Base-by-base conservation (phyloP, 35 echinoderm and acorn worm species). In the Ophioderma brevispina region DNA sequence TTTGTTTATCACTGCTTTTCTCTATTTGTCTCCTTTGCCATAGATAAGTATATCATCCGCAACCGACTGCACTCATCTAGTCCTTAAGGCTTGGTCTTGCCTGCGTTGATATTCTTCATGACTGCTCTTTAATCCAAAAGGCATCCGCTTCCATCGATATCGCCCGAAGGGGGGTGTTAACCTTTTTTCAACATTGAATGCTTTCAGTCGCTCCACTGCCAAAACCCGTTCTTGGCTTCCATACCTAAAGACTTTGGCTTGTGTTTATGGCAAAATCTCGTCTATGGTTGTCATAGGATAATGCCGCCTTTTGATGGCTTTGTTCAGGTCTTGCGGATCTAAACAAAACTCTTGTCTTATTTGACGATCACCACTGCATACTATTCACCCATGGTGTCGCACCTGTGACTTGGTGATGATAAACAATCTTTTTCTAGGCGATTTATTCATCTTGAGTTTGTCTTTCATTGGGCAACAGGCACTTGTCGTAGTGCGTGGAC, bases 81-180 rank as follows among this genome's bases (percentile, higher is more conserved):
- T 21, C 87, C 87, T 36, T 89, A 80, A 33, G 10, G 28, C 25
- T 1, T 88, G 33, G 38, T 90, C 33, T 40, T 87, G 88, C 75
- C 80, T 63, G 19, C 85, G 32, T 55, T 94, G 95, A 52, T 86
- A 97, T 2, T 91, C 85, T 84, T 94, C 92, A 13, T 79, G 85
- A 3, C 63, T 80, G 0, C 40, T 88, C 10, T 17, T 77, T 28
- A 97, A 36, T 39, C 92, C 89, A 85, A 94, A 94, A 10, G 92
- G 92, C 78, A 97, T 81, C 31, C 92, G 38, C 40, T 83, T 52
- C 92, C 92, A 94, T 63, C 82, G 11, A 79, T 92, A 92, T 70
- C 95, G 64, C 3, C 91, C 88, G 55, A 76, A 94, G 25, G 88
- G 91, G 0, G 78, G 85, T 30, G 77, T 94, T 81, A 93, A 97